A percentile compares a stretch with the other conserved stretches of the same genome.
phyloP scores from a whole-genome alignment of 2,797 vertebrate genomes.

The Cynodonichthys magdalenae region DNA sequence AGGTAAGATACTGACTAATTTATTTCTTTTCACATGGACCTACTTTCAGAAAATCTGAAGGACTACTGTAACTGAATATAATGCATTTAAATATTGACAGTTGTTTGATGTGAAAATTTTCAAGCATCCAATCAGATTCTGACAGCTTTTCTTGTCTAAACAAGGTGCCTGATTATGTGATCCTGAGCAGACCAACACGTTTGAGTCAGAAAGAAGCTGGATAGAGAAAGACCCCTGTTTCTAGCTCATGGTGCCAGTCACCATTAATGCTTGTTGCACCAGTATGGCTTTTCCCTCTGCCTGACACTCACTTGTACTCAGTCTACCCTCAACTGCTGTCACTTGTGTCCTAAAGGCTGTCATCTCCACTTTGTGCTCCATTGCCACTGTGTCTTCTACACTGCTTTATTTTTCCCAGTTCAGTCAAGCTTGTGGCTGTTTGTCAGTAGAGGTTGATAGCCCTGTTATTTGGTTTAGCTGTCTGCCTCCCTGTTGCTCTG shows the following conservation, averaged over 20 bases:
- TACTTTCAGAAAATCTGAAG: too few relatives aligned
- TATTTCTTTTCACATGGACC: too few relatives aligned
- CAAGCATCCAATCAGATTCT: slow-evolving; percentile 18
- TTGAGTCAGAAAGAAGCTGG: slow-evolving; percentile 33
- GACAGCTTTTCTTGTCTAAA: slow-evolving; percentile 30
- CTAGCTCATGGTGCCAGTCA: slow-evolving; percentile 68
- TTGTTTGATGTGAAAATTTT: slow-evolving; percentile 14
- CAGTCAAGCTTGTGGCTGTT: slow-evolving; percentile 76
- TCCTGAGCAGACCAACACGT: slow-evolving; percentile 50
- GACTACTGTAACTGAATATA: neutral
- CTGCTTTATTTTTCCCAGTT: slow-evolving; percentile 73
- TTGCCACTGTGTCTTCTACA: slow-evolving; percentile 65
- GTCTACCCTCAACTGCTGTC: slow-evolving; percentile 75
- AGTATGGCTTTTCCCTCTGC: slow-evolving; percentile 62
- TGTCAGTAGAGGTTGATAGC: slow-evolving; percentile 71
- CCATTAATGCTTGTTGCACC: slow-evolving; percentile 65
- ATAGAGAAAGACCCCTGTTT: slow-evolving; percentile 59
- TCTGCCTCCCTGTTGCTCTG: slow-evolving; percentile 66
- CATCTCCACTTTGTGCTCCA: slow-evolving; percentile 78
- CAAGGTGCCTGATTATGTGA: slow-evolving; percentile 48
- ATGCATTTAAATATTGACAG: neutral
- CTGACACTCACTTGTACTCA: slow-evolving; percentile 67
- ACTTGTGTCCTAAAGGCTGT: slow-evolving; percentile 76
- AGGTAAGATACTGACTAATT: too few relatives aligned
- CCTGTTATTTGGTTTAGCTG: slow-evolving; percentile 71